phyloP scores from a whole-genome alignment of 1,140 invertebrate species.

The Venustaconcha ellipsiformis region DNA sequence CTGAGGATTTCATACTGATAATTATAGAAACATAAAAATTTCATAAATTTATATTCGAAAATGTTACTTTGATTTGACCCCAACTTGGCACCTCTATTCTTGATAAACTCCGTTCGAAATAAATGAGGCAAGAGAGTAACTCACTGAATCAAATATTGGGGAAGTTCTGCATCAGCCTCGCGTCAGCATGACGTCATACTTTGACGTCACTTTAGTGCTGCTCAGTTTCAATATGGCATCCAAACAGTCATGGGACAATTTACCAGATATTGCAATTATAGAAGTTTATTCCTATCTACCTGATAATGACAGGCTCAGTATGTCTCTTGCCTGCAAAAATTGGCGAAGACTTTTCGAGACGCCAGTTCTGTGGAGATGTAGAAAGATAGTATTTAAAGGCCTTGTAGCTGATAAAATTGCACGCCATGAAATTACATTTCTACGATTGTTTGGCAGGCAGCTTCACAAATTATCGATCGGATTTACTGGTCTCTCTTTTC shows the following conservation, averaged over 20 bases:
- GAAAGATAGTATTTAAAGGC: slow-evolving; percentile 27
- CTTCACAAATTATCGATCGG: slow-evolving; percentile 24
- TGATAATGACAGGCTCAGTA: slow-evolving; percentile 24
- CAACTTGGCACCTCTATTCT: too few relatives aligned
- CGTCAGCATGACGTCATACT: too few relatives aligned
- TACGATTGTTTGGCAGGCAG: slow-evolving; percentile 34
- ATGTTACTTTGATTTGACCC: too few relatives aligned
- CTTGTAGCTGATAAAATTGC: slow-evolving; percentile 12
- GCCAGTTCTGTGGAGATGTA: slow-evolving; percentile 34
- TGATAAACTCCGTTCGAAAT: too few relatives aligned
- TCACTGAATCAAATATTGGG: too few relatives aligned
- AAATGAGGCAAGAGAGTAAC: too few relatives aligned
- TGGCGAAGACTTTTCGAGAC: slow-evolving; percentile 42
- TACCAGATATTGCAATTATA: slow-evolving; percentile 39
- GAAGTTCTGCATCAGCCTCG: too few relatives aligned
- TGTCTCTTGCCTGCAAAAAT: slow-evolving; percentile 37
- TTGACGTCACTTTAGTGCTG: too few relatives aligned
- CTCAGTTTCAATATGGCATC: slow-evolving; percentile 13
- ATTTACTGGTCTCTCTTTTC: slow-evolving; percentile 29
- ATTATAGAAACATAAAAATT: too few relatives aligned
- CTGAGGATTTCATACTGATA: too few relatives aligned
- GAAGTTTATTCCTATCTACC: slow-evolving; percentile 26
- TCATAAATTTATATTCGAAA: too few relatives aligned
- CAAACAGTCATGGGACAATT: slow-evolving; percentile 24
- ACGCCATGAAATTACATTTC: slow-evolving; percentile 28